Percentiles rank a stretch among this genome's conserved stretches.
Evolutionary conservation across 2,888 invertebrate genomes (phyloP).

Genomic region (Amiota communis): DNA sequence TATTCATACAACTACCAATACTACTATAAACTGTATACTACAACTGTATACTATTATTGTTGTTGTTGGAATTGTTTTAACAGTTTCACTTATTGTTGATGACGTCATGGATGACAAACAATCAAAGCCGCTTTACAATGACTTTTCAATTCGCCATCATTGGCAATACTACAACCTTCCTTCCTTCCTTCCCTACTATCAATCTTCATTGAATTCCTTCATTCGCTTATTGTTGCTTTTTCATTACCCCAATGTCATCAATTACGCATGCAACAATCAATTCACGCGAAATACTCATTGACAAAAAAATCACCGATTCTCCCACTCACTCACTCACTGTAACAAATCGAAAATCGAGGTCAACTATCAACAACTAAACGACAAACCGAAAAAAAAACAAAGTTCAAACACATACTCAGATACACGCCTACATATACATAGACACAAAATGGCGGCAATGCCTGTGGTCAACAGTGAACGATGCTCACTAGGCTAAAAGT

Average conservation of each 20-base stretch:
- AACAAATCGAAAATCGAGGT: slow-evolving; percentile 41
- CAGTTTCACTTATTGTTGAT: slow-evolving; percentile 23
- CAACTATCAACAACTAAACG: slow-evolving; percentile 12
- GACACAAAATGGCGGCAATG: slow-evolving; percentile 15
- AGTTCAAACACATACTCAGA: too few relatives aligned
- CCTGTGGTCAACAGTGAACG: not conserved
- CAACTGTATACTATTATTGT: not conserved
- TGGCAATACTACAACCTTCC: not conserved
- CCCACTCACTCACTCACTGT: slow-evolving; percentile 26
- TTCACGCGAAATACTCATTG: not conserved
- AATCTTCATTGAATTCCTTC: not conserved
- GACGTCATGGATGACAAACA: slow-evolving; percentile 1
- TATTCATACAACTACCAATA: slow-evolving; percentile 29
- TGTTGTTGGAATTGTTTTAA: not conserved
- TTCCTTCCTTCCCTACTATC: not conserved
- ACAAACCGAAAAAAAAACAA: not conserved
- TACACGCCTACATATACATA: too few relatives aligned
- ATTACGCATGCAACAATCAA: slow-evolving; percentile 31
- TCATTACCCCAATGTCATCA: slow-evolving; percentile 26
- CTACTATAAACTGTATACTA: too few relatives aligned
- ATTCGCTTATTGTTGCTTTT: slow-evolving; percentile 30
- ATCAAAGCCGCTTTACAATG: not conserved
- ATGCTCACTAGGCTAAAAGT: too few relatives aligned
- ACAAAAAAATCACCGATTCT: slow-evolving; percentile 18
- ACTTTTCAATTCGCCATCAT: too few relatives aligned